Evolutionary conservation across 2,797 vertebrate species (phyloP).

Genomic region (Hippopotamyrus pictus): DNA sequence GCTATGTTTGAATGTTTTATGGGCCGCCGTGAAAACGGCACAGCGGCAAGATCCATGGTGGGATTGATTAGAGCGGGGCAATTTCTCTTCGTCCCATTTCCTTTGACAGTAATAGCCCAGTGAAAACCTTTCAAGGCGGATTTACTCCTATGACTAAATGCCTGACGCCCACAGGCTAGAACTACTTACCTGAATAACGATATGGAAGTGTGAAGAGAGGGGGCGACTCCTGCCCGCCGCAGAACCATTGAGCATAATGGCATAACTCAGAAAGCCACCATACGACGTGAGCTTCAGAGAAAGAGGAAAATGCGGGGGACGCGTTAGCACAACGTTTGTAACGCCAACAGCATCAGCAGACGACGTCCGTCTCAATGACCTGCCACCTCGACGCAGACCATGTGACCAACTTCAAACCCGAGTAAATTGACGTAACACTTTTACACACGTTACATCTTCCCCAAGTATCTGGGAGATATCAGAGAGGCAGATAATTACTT

Average conservation of each 20-base stretch:
- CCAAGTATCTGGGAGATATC: slow-evolving; percentile 22
- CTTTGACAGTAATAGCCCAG: slow-evolving; percentile 2
- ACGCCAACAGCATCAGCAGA: background rate
- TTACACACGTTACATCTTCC: background rate
- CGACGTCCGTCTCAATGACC: no score
- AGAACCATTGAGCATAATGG: slow-evolving; percentile 69
- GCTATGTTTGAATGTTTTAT: background rate
- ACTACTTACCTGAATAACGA: slow-evolving; percentile 76
- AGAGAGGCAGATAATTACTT: slow-evolving; percentile 25
- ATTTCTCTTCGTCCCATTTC: slow-evolving; percentile 16
- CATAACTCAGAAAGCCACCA: slow-evolving; percentile 78
- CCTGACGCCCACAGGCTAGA: background rate
- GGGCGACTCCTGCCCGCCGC: slow-evolving; percentile 64
- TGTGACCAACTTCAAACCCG: background rate
- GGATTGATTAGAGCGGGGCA: background rate
- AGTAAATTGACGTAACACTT: background rate
- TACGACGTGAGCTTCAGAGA: slow-evolving; percentile 71
- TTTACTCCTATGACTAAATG: slow-evolving; percentile 11
- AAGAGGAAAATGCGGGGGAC: background rate
- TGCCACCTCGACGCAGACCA: background rate
- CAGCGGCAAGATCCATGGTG: background rate
- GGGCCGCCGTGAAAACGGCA: background rate
- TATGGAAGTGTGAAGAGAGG: slow-evolving; percentile 60
- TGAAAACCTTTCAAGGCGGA: slow-evolving; percentile 7
- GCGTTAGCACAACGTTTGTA: background rate